Conservation (phyloP, 2,113 vertebrate species). For the Macrotis lagotis region DNA sequence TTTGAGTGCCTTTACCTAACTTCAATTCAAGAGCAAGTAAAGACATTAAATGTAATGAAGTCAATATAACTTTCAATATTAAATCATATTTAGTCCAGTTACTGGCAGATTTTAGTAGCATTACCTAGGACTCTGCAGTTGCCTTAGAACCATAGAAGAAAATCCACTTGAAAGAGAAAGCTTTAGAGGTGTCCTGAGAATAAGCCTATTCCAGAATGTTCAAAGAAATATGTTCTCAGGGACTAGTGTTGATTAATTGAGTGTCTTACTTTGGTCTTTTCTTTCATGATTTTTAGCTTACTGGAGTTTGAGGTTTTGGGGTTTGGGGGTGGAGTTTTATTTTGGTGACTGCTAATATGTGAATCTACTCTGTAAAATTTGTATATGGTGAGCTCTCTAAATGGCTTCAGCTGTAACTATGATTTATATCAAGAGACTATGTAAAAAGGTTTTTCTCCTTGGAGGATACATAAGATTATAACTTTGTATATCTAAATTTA, state of each 20-base stretch:
- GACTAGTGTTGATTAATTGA: too few species aligned
- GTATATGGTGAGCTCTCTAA: not conserved
- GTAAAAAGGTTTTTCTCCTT: not conserved
- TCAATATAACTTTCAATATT: not conserved
- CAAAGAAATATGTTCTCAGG: too few species aligned
- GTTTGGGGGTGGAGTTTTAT: too few species aligned
- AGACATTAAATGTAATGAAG: not conserved
- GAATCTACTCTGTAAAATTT: not conserved
- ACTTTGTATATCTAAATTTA: not conserved
- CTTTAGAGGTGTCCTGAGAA: too few species aligned
- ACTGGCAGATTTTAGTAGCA: not conserved
- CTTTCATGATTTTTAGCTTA: not conserved
- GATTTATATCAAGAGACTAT: not conserved
- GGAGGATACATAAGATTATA: not conserved
- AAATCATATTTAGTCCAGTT: not conserved
- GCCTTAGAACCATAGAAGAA: not conserved
- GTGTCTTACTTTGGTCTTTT: not conserved
- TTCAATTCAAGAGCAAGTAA: not conserved
- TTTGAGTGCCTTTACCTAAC: not conserved
- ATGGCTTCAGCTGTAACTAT: not conserved
- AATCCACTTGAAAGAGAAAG: not conserved
- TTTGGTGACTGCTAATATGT: not conserved
- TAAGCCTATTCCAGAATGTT: too few species aligned
- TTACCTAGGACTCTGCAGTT: not conserved
- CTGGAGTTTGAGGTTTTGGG: not conserved